These are phyloP conservation scores for Buceros bicornis DNA, from an alignment of 2,797 vertebrate genomes.

Conservation along the genomic window DNA sequence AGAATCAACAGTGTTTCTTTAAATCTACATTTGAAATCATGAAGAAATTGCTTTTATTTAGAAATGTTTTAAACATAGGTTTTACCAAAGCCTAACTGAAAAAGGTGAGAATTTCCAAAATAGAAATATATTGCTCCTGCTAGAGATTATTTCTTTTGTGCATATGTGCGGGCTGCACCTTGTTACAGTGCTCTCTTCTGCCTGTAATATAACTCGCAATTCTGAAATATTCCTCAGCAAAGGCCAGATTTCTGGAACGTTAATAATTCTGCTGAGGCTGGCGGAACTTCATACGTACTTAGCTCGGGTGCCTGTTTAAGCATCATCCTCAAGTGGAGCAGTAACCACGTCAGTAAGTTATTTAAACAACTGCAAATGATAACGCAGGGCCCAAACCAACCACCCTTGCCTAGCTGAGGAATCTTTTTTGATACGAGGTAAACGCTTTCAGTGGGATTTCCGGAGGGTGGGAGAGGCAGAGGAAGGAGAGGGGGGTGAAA, in stretches of 20 bases:
- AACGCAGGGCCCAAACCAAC: not conserved
- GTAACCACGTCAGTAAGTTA: not conserved
- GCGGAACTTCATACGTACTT: not conserved
- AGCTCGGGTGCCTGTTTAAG: not conserved
- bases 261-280: not conserved
- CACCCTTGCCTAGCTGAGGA: not conserved
- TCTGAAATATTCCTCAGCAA: not conserved
- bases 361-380: not conserved
- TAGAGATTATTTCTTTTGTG: not conserved
- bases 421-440: not conserved
- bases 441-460: not conserved
- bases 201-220: not conserved
- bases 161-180: fast-evolving
- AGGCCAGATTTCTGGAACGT: not conserved
- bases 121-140: not conserved
- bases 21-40: not conserved
- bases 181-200: not conserved
- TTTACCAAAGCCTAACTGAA: not conserved
- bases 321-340: not conserved
- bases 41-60: slow-evolving; percentile 38
- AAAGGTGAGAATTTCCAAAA: not conserved
- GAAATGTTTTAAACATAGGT: not conserved
- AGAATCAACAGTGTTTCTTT: slow-evolving; percentile 30
- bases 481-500: fast-evolving
- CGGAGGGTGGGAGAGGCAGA: fast-evolving